Evolutionary conservation across 1,140 invertebrate genomes (phyloP), one percentile per base, ranked within the genome.

Genomic region (Apocrypta bakeri): DNA sequence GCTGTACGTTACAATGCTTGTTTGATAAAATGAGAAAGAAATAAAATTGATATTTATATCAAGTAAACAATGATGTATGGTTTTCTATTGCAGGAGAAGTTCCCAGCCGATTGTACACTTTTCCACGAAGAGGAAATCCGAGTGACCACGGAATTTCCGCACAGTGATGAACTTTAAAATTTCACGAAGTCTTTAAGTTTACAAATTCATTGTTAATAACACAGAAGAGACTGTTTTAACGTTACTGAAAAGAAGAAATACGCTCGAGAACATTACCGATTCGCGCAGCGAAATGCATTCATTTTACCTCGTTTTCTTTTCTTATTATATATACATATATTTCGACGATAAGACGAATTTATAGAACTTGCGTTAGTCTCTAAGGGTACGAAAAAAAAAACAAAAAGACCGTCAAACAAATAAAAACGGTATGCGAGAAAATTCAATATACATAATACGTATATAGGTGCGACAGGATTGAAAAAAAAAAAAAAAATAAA

Each of bases 121-220:
- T 97, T 96, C 91, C 95, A 96, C 86, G 94, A 96, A 89, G 96
- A 96, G 89, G 96, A 97, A 90, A 90, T 95, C 29, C 95, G 94
- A 93, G 95, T 96, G 24, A 96, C 95, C 31, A 96, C 95, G 37
- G 96, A 97, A 93, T 95, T 95, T 79, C 93, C 94, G 85, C 96
- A 97, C 88, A 96, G 93, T 88, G 96, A 93, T 88, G 96, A 97
- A 92, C 92, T 96, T 84, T 95, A 94, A 89, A 14, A n/a, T n/a
- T n/a, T 9, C 69, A 29, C 33, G 25, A 74, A 64, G 56, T 75
- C 64, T 64, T 29, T 33, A 63, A 61, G 61, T 68, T 83, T 56
- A 68, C 27, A 76, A 25, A 81, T 78, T 76, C 83, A 66, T 75
- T 82, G 84, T 73, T 61, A 79, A 85, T 72, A 37, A 72, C 82